Base-by-base conservation (phyloP, 2,888 invertebrate species). In the Dorcus parallelipipedus region DNA sequence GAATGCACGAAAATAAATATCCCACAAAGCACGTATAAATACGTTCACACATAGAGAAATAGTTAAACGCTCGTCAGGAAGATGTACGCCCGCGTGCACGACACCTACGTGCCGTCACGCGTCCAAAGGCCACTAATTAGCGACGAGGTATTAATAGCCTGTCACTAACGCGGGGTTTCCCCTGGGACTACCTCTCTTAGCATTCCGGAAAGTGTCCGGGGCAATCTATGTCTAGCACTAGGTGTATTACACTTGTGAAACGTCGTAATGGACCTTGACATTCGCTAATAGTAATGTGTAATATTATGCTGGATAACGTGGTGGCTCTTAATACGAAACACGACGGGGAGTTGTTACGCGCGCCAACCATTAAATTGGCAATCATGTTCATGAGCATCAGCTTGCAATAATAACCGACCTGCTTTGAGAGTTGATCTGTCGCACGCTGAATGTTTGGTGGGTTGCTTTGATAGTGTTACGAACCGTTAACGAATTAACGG, bases 81-180 rank as follows among this genome's bases (percentile, higher is more conserved):
- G 50, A 50, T 50, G 38, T 50, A 53, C 53, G 43, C 20, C 14
- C 38, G 45, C 47, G 45, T 17, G 14, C 38, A 45, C 20, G 42
- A 50, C 56, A 50, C 50, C 56, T 50, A 56, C 56, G 51, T n/a
- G 50, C n/a, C 50, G 50, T 56, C 50, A 56, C 42, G 50, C 50
- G 56, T 50, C 43, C 49, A 33, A 50, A 41, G 43, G 40, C 54
- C 38, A 49, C 54, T 61, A 63, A 63, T 63, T 59, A 54, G 56
- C 56, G 47, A 56, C 54, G 58, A 54, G 56, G 51, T 57, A 55
- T 63, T 63, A 61, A 63, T 59, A 63, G 63, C 63, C 49, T 63
- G 59, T 63, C 61, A 59, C 59, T 57, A 43, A 43, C 58, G 59
- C 56, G 54, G 58, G 52, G 54, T 50, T 58, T 53, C 53, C 38